Conservation (phyloP, 2,797 vertebrate species). For the Hemibagrus guttatus region DNA sequence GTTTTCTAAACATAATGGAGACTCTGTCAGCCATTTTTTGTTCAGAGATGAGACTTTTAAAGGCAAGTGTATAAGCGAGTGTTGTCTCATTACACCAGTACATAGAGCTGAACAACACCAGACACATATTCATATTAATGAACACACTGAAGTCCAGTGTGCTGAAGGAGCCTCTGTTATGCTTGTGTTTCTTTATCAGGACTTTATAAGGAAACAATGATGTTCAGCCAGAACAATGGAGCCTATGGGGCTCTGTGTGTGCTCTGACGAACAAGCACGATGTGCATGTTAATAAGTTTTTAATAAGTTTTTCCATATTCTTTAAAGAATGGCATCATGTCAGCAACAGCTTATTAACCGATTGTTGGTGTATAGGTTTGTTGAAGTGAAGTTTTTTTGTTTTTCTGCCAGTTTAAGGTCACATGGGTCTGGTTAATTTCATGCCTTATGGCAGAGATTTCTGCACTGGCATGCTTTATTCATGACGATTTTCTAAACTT, state of each 20-base stretch:
- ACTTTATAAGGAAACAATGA: slow-evolving; percentile 17
- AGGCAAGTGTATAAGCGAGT: background rate
- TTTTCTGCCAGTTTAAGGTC: background rate
- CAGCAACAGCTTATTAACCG: background rate
- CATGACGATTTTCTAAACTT: background rate
- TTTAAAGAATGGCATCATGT: background rate
- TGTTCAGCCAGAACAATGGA: slow-evolving; percentile 20
- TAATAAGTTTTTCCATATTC: background rate
- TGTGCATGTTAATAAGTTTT: background rate
- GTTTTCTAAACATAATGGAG: background rate
- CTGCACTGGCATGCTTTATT: background rate
- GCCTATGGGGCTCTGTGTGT: slow-evolving; percentile 1
- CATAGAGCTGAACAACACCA: slow-evolving; percentile 30
- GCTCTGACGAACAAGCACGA: background rate
- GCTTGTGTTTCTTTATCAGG: slow-evolving; percentile 36
- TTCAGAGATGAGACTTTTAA: background rate
- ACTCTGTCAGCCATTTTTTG: background rate
- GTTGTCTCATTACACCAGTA: slow-evolving; percentile 20
- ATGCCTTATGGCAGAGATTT: background rate
- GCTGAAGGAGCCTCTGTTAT: slow-evolving; percentile 41
- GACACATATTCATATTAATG: slow-evolving; percentile 31
- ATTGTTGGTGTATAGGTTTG: background rate
- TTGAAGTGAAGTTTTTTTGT: background rate
- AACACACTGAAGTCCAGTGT: slow-evolving; percentile 31
- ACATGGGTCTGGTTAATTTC: background rate